These are phyloP conservation scores for Cepaea hortensis DNA, from an alignment of 2,888 invertebrate genomes.

Conservation along the genomic window DNA sequence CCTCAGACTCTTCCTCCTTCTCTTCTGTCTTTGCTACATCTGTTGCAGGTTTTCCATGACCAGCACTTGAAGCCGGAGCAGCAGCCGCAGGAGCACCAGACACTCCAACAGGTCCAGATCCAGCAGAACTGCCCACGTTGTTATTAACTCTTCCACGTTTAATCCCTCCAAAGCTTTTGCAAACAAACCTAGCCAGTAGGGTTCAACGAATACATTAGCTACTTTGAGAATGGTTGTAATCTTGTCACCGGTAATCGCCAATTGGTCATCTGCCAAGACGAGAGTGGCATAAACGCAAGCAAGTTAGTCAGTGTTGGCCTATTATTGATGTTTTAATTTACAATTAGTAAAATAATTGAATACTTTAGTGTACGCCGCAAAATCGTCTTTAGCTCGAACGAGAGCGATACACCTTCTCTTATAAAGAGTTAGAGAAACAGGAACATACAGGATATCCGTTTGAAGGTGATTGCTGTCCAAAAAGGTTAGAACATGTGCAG, in stretches of 20 bases:
- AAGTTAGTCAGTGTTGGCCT: slow-evolving; percentile 92
- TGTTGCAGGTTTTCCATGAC: neutral
- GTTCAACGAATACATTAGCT: slow-evolving; percentile 95
- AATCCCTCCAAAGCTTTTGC: slow-evolving; percentile 94
- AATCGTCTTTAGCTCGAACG: slow-evolving; percentile 89
- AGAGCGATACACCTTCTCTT: slow-evolving; percentile 71
- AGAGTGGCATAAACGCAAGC: slow-evolving; percentile 98
- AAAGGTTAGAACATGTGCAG: too few species aligned
- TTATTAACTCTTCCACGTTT: slow-evolving; percentile 91
- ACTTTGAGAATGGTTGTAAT: slow-evolving; percentile 97
- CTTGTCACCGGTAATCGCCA: slow-evolving; percentile 93
- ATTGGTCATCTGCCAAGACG: slow-evolving; percentile 96
- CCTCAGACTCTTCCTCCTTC: slow-evolving; percentile 73
- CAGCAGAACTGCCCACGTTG: slow-evolving; percentile 93
- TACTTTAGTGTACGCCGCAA: slow-evolving; percentile 90
- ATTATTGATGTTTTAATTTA: slow-evolving; percentile 65
- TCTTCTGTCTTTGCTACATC: slow-evolving; percentile 58
- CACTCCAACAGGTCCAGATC: slow-evolving; percentile 84
- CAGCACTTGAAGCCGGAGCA: slow-evolving; percentile 47
- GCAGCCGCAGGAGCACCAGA: slow-evolving; percentile 65
- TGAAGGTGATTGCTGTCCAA: too few species aligned
- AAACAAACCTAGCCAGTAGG: slow-evolving; percentile 97
- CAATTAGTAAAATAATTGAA: slow-evolving; percentile 18
- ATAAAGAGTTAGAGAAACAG: neutral
- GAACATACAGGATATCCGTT: too few species aligned